Conservation (phyloP, 2,113 vertebrate species). For the Seriola dumerili region DNA sequence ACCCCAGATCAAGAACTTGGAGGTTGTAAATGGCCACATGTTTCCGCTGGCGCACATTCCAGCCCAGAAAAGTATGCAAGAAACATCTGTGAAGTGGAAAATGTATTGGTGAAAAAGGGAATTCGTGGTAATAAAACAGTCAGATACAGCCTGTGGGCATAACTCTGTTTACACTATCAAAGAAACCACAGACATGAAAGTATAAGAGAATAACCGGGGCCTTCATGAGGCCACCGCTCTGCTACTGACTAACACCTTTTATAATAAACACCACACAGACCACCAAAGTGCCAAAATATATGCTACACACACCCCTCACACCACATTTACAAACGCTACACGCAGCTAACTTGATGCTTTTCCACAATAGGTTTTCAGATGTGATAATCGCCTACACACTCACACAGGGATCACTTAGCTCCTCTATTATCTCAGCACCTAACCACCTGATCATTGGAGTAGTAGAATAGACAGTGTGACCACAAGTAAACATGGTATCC, state of each 20-base stretch:
- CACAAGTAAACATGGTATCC: neutral
- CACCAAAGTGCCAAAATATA: conserved; percentile 11
- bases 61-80: conserved; percentile 34
- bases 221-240: conserved; percentile 23
- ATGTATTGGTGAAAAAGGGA: conserved; percentile 29
- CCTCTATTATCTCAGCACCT: neutral
- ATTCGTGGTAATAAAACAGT: conserved; percentile 38
- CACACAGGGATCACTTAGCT: neutral
- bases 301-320: neutral
- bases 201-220: neutral
- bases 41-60: conserved; percentile 40
- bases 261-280: conserved; percentile 37
- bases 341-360: neutral
- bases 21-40: conserved; percentile 32
- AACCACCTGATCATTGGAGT: neutral
- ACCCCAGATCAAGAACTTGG: neutral
- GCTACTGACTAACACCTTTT: conserved; percentile 24
- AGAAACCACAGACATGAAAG: conserved; percentile 28
- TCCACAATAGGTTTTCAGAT: conserved; percentile 5
- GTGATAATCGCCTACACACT: neutral
- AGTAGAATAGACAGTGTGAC: neutral
- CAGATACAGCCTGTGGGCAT: conserved; percentile 28
- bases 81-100: conserved; percentile 44
- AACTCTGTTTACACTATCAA: conserved; percentile 19
- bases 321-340: conserved; percentile 17